Evolutionary conservation across 2,888 invertebrate genomes (phyloP), one percentile per base, ranked within the genome.

Genomic region (Cactoblastis cactorum): DNA sequence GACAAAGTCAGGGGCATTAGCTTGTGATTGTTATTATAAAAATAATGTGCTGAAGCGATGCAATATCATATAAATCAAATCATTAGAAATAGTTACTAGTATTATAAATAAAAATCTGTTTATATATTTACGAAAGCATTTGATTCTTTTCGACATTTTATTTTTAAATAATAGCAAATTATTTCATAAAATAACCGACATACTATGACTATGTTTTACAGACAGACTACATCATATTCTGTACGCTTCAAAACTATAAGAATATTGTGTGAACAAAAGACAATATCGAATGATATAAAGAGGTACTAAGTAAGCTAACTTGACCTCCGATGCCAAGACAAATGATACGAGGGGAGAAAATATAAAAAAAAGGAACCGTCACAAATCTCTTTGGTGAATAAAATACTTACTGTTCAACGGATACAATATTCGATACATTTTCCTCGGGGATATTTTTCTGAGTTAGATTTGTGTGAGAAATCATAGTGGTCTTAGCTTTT

Each of bases 261-360:
- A 22, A 22, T 12, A 22, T 4, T 39, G 9, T 4, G 9, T 17
- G 17, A 9, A 14, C 2, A 39, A 46, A 18, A 37, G n/a, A 41
- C 41, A 43, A 41, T 22, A 34, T 43, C 19, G 15, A 22, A 49
- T 33, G 49, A 28, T 39, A 33, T 39, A 39, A 39, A 49, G 38
- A 22, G 49, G 34, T 33, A 39, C 41, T 49, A n/a, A 49, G 18
- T 9, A 41, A 41, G 33, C 41, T 34, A 33, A 41, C 41, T 49
- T 49, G 49, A 49, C 41, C 49, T 49, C 41, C n/a, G 28, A 17
- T 41, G 49, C 8, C 39, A 34, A 49, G 49, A 49, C 34, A 49
- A 49, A 49, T 34, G 41, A 41, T 11, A 32, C 39, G 33, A 39
- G 12, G 39, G 19, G 33, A 41, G 15, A 15, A 39, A 49, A 38